Base-by-base conservation (phyloP, 2,113 vertebrate genomes). In the Nothocercus julius region DNA sequence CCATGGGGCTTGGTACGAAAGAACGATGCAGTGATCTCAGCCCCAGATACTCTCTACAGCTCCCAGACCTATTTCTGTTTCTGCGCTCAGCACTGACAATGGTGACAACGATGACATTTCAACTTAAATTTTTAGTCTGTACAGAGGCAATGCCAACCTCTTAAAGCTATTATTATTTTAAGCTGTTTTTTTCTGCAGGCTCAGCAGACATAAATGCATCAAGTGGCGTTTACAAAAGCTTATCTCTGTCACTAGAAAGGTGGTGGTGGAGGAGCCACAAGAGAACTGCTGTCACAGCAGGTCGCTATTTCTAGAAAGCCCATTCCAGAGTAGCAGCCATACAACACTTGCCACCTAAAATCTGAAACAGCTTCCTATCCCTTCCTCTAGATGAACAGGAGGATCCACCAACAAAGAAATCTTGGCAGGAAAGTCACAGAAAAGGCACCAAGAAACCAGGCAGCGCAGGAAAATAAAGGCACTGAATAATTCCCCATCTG, bases 131-230 rank as follows among this genome's bases (percentile, higher is more conserved):
- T 28, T 63, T 0, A 56, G 83, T 74, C 44, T 38, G 20, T 62
- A 62, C 4, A 1, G 53, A 87, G 62, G 27, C 54, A 30, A 30
- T 56, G 54, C 54, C 54, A 56, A 56, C 54, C 28, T 56, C 54
- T 56, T 56, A 49, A 49, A 49, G 49, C 49, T 49, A 53, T 73
- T 89, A 69, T 69, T 87, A 87, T 91, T 96, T 92, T 56, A 80
- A 85, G 49, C 5, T 62, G 25, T 47, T 49, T 6, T 69, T 96
- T 87, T 89, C 20, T 91, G 85, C 92, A 93, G 79, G 91, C 66
- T 96, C 93, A 91, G 90, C 90, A 87, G 87, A 85, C 79, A 59
- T 47, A 53, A 87, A 69, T 9, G 4, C 87, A 89, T 87, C 82
- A 85, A 58, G 62, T 0, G 44, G 77, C n/a, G 59, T 77, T 8